Evolutionary conservation across 1,140 invertebrate species (phyloP).

Genomic region (Zaprionus camerounensis): DNA sequence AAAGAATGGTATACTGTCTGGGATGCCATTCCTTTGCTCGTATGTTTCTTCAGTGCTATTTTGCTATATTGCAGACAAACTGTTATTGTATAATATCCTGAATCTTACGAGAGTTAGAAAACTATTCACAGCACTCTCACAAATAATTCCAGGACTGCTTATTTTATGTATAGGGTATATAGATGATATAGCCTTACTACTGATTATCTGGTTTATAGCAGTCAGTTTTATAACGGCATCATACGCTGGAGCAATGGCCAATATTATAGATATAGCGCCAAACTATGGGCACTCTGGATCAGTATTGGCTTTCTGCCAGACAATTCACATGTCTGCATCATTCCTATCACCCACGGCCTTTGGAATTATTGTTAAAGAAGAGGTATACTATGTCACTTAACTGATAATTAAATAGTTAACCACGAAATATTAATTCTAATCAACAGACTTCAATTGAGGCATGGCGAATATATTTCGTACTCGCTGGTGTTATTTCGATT

Average conservation of each 20-base stretch:
- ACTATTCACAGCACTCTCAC: slow-evolving; percentile 89
- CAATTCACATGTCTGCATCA: slow-evolving; percentile 90
- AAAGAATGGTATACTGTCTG: slow-evolving; percentile 88
- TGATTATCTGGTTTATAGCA: slow-evolving; percentile 89
- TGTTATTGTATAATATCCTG: slow-evolving; percentile 86
- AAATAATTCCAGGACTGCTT: slow-evolving; percentile 89
- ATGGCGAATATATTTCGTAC: slow-evolving; percentile 90
- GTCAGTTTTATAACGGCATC: slow-evolving; percentile 90
- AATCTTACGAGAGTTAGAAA: slow-evolving; percentile 88
- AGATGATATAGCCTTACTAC: slow-evolving; percentile 86
- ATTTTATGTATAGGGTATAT: slow-evolving; percentile 88
- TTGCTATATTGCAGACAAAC: slow-evolving; percentile 89
- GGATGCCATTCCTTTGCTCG: slow-evolving; percentile 89
- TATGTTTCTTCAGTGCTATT: slow-evolving; percentile 89
- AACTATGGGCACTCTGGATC: slow-evolving; percentile 88
- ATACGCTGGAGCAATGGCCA: slow-evolving; percentile 91
- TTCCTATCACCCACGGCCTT: slow-evolving; percentile 88
- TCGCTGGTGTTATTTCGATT: slow-evolving; percentile 87
- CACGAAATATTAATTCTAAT: slow-evolving; percentile 1
- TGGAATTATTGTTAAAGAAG: slow-evolving; percentile 86
- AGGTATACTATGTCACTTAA: slow-evolving; percentile 43
- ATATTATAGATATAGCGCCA: slow-evolving; percentile 90
- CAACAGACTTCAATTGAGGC: slow-evolving; percentile 85
- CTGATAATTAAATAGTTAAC: too few relatives aligned
- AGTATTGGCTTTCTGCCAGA: slow-evolving; percentile 90